Evolutionary conservation across 2,797 vertebrate species (phyloP), one percentile per base, ranked within the genome.

Genomic region (Poeciliopsis infans): DNA sequence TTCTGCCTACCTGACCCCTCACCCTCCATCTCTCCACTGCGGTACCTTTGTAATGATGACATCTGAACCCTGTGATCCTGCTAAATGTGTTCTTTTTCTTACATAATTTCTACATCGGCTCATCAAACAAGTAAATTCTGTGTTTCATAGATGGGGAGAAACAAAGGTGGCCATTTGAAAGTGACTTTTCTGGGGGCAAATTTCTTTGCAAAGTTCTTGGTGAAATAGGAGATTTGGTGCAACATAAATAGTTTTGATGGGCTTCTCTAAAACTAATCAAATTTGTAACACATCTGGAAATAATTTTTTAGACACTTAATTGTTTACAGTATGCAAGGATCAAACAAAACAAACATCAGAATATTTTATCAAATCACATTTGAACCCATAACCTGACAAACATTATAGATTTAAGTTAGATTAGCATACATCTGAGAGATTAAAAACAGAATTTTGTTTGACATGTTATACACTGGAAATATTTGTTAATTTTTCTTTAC

Each of bases 51-150:
- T 92, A 81, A 87, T 80, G 72, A 78, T 88, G 95, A 96, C 87
- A 96, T 89, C 87, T 95, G 94, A 96, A 94, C 94, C 93, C 83
- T 83, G 87, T 55, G 84, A 93, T 92, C 81, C 86, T 85, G 78
- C 78, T 92, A 87, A 88, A 92, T 83, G 85, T 39, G 20, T 75
- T 46, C 85, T 92, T 51, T 51, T 51, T 96, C 94, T 94, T 87
- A 86, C 74, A 90, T 84, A 33, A 93, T 87, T 89, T 84, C 78
- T 79, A 79, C 88, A 86, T 74, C 2, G 46, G 73, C 80, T 46
- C 75, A 79, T 88, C 92, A 91, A 80, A 74, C 23, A 33, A 25
- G 66, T 71, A 77, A 89, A 90, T 91, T 92, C 85, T 91, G 51
- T 78, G 3, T 20, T 49, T 76, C 11, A 18, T 61, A 61, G 76